phyloP scores from a whole-genome alignment of 2,797 vertebrate genomes.

The Myotis findleyi region DNA sequence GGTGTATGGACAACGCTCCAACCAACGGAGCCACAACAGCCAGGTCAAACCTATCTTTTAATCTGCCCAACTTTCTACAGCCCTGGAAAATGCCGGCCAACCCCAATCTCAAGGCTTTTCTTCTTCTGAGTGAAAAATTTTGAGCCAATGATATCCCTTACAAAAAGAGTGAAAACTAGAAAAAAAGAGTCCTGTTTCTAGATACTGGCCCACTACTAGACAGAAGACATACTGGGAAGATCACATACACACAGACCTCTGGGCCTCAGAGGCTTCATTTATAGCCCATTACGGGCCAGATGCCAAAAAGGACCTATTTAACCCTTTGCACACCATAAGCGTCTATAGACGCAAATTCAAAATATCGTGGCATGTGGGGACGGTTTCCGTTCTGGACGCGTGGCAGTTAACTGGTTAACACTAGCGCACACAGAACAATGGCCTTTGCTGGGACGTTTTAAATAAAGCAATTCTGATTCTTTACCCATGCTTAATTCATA shows the following conservation, averaged over 20 bases:
- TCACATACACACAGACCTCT: not conserved
- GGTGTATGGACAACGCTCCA: not conserved
- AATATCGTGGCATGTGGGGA: no score
- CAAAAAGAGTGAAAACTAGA: not conserved
- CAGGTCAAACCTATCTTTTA: conserved; percentile 26
- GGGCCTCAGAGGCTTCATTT: not conserved
- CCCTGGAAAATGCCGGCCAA: conserved; percentile 32
- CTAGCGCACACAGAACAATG: not conserved
- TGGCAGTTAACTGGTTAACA: no score
- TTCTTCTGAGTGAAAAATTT: conserved; percentile 34
- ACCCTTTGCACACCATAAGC: not conserved
- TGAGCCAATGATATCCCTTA: not conserved
- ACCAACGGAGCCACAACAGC: not conserved
- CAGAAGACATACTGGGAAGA: not conserved
- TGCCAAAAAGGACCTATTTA: conserved; percentile 27
- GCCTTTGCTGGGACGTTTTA: conserved; percentile 62
- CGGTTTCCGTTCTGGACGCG: no score
- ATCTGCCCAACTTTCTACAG: not conserved
- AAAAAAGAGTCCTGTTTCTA: not conserved
- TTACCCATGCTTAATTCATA: conserved; percentile 64
- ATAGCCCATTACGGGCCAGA: not conserved
- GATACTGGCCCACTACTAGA: not conserved
- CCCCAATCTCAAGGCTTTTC: not conserved
- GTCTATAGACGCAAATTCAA: no score
- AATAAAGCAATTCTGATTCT: conserved; percentile 67